Percentiles rank a stretch among this genome's conserved stretches.
Conservation (phyloP, 2,113 vertebrate species). For the Pterocles orientalis region DNA sequence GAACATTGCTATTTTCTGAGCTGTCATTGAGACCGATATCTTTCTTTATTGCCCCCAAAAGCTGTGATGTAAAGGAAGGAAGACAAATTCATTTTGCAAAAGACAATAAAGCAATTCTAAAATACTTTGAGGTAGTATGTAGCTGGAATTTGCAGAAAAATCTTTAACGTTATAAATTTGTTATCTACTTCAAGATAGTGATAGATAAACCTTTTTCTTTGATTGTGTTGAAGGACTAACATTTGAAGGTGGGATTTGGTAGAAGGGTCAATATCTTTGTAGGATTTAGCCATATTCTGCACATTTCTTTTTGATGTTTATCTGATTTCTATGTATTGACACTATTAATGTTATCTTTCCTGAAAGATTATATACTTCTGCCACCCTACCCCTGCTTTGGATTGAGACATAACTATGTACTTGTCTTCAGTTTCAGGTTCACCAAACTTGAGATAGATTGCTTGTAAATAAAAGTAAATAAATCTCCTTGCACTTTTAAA, state of each 20-base stretch:
- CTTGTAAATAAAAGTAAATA: background rate
- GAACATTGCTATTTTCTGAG: background rate
- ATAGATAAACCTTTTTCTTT: background rate
- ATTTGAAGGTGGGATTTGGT: background rate
- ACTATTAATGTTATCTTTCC: background rate
- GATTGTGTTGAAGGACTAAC: background rate
- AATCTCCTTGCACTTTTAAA: background rate
- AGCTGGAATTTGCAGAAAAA: background rate
- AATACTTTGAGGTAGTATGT: background rate
- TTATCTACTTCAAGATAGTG: background rate
- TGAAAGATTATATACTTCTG: background rate
- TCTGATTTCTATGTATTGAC: background rate
- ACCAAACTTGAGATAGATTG: background rate
- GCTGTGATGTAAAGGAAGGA: background rate
- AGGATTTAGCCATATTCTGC: background rate
- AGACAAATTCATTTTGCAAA: background rate
- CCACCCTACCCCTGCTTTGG: background rate
- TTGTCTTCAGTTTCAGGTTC: conserved; percentile 43
- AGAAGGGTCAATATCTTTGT: background rate
- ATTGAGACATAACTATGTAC: background rate
- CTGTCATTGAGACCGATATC: background rate
- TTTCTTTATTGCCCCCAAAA: background rate
- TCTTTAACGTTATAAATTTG: background rate
- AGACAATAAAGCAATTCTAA: background rate
- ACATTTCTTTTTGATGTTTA: background rate